phyloP scores from a whole-genome alignment of 2,113 vertebrate genomes.

The Melozone crissalis region DNA sequence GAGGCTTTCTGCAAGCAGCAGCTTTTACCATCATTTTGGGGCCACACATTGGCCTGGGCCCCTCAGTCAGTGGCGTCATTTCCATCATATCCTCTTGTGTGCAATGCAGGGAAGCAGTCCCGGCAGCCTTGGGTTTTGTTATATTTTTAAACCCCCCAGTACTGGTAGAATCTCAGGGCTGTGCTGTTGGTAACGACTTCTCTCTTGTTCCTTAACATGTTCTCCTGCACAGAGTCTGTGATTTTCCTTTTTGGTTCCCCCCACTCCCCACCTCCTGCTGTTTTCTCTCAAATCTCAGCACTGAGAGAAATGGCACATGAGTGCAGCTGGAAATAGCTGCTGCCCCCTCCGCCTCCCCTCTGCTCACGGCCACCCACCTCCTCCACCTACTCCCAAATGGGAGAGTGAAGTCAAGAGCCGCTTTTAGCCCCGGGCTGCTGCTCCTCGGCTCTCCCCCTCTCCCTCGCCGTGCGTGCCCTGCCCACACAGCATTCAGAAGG shows the following conservation, averaged over 20 bases:
- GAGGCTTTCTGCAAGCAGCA: neutral
- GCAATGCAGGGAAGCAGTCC: neutral
- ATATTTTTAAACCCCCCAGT: neutral
- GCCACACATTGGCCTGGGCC: neutral
- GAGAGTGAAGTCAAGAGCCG: constrained; percentile 61
- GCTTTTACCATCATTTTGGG: neutral
- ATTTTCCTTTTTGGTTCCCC: constrained; percentile 16
- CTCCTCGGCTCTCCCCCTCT: neutral
- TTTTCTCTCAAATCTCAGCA: neutral
- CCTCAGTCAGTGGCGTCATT: neutral
- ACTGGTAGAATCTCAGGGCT: neutral
- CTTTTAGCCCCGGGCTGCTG: constrained; percentile 49
- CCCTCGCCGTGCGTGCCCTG: neutral
- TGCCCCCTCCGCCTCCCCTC: constrained; percentile 46
- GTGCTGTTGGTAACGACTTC: neutral
- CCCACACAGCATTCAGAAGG: neutral
- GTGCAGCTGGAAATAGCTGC: constrained; percentile 58
- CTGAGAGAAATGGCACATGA: constrained; percentile 9
- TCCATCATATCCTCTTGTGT: rapidly evolving
- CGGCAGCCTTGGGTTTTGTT: neutral
- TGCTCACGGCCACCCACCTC: constrained; percentile 54
- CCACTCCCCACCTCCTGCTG: constrained; percentile 40
- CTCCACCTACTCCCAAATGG: constrained; percentile 35
- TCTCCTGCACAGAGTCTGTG: neutral
- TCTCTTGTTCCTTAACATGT: neutral